Evolutionary conservation across 2,797 vertebrate species (phyloP), one percentile per base, ranked within the genome.

Genomic region (Rhinophrynus dorsalis): DNA sequence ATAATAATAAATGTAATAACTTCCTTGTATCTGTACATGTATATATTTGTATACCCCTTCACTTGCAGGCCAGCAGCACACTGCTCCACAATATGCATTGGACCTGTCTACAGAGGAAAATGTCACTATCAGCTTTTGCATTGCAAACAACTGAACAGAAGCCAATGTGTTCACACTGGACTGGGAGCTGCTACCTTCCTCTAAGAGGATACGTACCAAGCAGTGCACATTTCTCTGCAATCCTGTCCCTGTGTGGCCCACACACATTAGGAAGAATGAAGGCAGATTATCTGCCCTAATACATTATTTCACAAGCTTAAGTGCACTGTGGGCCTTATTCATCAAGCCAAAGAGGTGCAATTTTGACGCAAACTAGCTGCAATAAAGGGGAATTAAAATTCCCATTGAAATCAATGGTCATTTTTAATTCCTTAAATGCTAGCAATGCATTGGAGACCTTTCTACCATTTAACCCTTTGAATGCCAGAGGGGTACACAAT

Each of bases 301-400:
- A 37, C 44, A 68, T 66, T 45, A 42, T 68, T 72, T 79, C 68
- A 71, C 61, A 78, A 77, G 75, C 81, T 40, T 85, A 94, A 93
- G 92, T 92, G 90, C 92, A 90, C 70, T 80, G 83, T 86, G 15
- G n/a, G n/a, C n/a, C n/a, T n/a, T n/a, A n/a, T n/a, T n/a, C n/a
- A n/a, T n/a, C n/a, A n/a, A n/a, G n/a, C n/a, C n/a, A n/a, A n/a
- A n/a, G n/a, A n/a, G n/a, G n/a, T n/a, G n/a, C n/a, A n/a, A n/a
- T n/a, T n/a, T n/a, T n/a, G n/a, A n/a, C n/a, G n/a, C n/a, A n/a
- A n/a, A n/a, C n/a, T n/a, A n/a, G n/a, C n/a, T n/a, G n/a, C n/a
- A n/a, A n/a, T n/a, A n/a, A n/a, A n/a, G n/a, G n/a, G n/a, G n/a
- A n/a, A n/a, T n/a, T n/a, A n/a, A n/a, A n/a, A n/a, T n/a, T n/a